Conservation (phyloP, 2,113 vertebrate genomes). For the Mugil cephalus region DNA sequence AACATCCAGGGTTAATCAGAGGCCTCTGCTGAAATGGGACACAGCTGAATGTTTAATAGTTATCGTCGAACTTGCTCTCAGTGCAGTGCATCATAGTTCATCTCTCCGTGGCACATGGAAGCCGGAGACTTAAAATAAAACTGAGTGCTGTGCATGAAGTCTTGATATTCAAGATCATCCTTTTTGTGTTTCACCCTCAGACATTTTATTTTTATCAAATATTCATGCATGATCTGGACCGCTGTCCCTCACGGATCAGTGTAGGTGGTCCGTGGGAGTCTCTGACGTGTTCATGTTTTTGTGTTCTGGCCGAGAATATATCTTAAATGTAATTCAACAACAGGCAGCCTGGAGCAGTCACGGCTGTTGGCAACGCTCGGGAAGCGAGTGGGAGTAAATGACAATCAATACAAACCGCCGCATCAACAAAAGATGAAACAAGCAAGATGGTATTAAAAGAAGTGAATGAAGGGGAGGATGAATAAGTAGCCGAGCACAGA, state of each 20-base stretch:
- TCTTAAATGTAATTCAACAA: constrained; percentile 46
- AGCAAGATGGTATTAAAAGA: constrained; percentile 32
- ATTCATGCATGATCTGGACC: constrained; percentile 29
- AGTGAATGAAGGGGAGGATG: constrained; percentile 51
- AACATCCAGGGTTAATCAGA: neutral
- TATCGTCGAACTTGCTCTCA: neutral
- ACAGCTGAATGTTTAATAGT: neutral
- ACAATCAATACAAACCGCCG: constrained; percentile 62
- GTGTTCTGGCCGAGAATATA: constrained; percentile 28
- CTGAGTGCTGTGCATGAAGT: neutral
- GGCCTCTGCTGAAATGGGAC: neutral
- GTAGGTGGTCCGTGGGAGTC: constrained; percentile 57
- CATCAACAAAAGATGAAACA: constrained; percentile 57
- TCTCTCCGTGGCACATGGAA: neutral
- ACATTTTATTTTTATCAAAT: constrained; percentile 45
- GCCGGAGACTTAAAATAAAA: neutral
- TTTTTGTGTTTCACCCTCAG: constrained; percentile 7
- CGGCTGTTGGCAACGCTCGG: constrained; percentile 46
- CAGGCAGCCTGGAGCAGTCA: constrained; percentile 24
- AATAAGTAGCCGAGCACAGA: neutral
- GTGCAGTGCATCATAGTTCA: neutral
- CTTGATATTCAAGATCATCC: constrained; percentile 1
- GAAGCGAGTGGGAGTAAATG: constrained; percentile 62
- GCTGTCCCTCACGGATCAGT: constrained; percentile 34
- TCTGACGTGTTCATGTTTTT: constrained; percentile 44